phyloP scores from a whole-genome alignment of 2,113 vertebrate genomes.

The Varanus komodoensis region DNA sequence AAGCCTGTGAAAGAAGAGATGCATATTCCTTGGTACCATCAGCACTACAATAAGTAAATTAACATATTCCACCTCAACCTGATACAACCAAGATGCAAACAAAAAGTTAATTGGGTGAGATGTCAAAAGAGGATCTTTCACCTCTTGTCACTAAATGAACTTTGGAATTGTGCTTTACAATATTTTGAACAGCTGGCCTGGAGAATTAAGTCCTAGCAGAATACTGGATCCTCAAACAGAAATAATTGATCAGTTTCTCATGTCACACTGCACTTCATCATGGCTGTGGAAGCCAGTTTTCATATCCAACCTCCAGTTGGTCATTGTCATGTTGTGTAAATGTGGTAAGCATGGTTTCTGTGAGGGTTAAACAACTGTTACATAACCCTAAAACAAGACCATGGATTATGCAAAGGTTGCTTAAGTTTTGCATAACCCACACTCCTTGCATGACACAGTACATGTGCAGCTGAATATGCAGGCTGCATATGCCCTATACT shows the following conservation, averaged over 20 bases:
- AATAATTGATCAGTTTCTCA: not conserved
- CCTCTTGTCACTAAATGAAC: not conserved
- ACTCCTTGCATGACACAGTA: no score
- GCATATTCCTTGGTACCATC: not conserved
- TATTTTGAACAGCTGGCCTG: not conserved
- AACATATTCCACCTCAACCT: not conserved
- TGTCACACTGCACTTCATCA: no score
- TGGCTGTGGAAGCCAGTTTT: no score
- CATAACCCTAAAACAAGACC: no score
- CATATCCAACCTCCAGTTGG: no score
- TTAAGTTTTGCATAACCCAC: no score
- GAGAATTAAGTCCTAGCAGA: not conserved
- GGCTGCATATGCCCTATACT: no score
- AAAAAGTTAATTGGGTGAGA: not conserved
- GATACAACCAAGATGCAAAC: not conserved
- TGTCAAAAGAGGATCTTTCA: not conserved
- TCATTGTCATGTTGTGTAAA: no score
- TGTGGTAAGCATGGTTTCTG: no score
- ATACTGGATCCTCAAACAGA: not conserved
- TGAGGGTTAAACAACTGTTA: no score
- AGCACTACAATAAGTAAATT: not conserved
- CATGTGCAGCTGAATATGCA: no score
- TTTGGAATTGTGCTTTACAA: not conserved
- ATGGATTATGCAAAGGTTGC: no score
- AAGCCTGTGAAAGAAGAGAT: constrained; percentile 10